phyloP scores from a whole-genome alignment of 1,140 invertebrate genomes.

The Drosophila leontia region DNA sequence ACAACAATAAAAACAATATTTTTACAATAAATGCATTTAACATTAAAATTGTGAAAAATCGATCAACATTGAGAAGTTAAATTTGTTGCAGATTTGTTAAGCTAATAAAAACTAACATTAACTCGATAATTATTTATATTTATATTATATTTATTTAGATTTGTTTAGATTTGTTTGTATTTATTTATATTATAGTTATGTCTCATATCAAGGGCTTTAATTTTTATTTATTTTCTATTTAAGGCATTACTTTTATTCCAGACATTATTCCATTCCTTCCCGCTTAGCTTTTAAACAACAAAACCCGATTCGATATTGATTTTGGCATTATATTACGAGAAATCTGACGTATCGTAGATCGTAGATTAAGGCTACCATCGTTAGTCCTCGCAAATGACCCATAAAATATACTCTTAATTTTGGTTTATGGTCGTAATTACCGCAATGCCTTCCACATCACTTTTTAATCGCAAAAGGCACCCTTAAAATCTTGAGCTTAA shows the following conservation, averaged over 20 bases:
- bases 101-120: no score
- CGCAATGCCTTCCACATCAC: conserved; percentile 1
- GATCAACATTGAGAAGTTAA: no score
- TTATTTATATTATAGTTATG: no score
- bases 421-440: conserved; percentile 29
- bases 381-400: conserved; percentile 11
- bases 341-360: conserved; percentile 1
- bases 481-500: conserved; percentile 7
- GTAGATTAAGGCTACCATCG: background rate
- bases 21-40: no score
- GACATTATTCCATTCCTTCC: background rate
- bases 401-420: conserved; percentile 27
- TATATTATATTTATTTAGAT: no score
- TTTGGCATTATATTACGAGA: background rate
- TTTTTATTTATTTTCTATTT: background rate
- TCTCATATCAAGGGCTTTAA: background rate
- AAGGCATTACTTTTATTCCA: no score
- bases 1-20: no score
- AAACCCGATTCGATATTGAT: background rate
- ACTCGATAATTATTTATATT: no score
- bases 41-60: no score
- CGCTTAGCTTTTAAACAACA: background rate
- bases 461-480: conserved; percentile 17
- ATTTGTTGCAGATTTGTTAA: no score
- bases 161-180: no score